These are phyloP conservation scores for Potorous gilbertii DNA, from an alignment of 2,797 vertebrate species.

Conservation along the genomic window DNA sequence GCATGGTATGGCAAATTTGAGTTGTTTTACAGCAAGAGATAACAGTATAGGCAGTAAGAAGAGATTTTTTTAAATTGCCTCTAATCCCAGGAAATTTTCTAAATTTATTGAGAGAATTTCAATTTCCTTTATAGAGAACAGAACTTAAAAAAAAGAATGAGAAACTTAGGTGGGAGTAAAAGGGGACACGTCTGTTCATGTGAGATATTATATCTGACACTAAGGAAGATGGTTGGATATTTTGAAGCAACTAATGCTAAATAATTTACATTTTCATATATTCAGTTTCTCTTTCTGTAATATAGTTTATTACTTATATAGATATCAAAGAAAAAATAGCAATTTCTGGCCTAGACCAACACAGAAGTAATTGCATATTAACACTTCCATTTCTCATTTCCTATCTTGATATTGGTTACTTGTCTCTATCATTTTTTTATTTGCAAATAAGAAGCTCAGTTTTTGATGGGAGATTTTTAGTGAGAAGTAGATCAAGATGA, in stretches of 20 bases:
- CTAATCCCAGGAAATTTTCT: conserved; percentile 6
- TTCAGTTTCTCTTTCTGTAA: not conserved
- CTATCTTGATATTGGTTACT: conserved; percentile 42
- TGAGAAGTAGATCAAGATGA: conserved; percentile 66
- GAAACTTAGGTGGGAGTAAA: conserved; percentile 34
- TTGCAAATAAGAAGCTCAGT: conserved; percentile 65
- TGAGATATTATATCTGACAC: not conserved
- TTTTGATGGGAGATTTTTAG: conserved; percentile 63
- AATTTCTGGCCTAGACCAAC: conserved; percentile 21
- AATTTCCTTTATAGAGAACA: conserved; percentile 47
- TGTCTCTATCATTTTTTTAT: conserved; percentile 57
- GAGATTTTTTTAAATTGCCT: not conserved
- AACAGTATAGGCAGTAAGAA: not conserved
- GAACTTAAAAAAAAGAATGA: conserved; percentile 40
- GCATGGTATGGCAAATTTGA: not conserved
- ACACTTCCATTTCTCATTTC: conserved; percentile 34
- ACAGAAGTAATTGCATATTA: not conserved
- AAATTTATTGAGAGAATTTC: conserved; percentile 28
- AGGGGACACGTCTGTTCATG: not conserved
- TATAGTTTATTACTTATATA: conserved; percentile 43
- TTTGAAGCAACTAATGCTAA: conserved; percentile 40
- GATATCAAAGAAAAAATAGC: not conserved
- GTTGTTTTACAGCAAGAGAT: not conserved
- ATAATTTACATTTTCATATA: conserved; percentile 27
- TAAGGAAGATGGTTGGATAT: not conserved